Conservation (phyloP, 1,140 invertebrate species). For the Pogonognathellus flavescens region DNA sequence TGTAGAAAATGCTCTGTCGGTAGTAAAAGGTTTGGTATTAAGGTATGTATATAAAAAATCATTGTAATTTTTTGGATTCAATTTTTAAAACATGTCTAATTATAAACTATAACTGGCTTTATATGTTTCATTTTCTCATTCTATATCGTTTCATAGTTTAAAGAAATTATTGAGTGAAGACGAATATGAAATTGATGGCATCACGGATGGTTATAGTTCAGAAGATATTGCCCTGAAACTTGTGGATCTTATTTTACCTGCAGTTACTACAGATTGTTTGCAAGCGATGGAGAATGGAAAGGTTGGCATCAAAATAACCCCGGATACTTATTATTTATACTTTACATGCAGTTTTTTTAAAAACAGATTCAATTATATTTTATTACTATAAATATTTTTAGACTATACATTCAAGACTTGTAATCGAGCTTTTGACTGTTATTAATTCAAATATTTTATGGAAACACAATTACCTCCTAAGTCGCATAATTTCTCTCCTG, state of each 20-base stretch:
- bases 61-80: not conserved
- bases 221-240: not conserved
- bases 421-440: not conserved
- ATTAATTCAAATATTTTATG: not conserved
- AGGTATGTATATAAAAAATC: not conserved
- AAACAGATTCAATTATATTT: too few relatives aligned
- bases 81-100: not conserved
- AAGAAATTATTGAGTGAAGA: not conserved
- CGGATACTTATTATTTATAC: too few relatives aligned
- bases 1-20: not conserved
- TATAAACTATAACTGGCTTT: too few relatives aligned
- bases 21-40: slow-evolving; percentile 6
- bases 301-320: too few relatives aligned
- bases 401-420: not conserved
- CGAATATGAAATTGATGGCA: not conserved
- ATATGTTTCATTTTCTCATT: too few relatives aligned
- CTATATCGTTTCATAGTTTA: slow-evolving; percentile 12
- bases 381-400: too few relatives aligned
- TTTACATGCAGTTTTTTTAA: too few relatives aligned
- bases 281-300: not conserved
- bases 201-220: too few relatives aligned
- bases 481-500: not conserved
- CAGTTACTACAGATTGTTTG: not conserved
- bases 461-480: not conserved
- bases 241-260: not conserved